A percentile compares a stretch with the other conserved stretches of the same genome.
Conservation (phyloP, 2,113 vertebrate genomes). For the Notiomystis cincta region DNA sequence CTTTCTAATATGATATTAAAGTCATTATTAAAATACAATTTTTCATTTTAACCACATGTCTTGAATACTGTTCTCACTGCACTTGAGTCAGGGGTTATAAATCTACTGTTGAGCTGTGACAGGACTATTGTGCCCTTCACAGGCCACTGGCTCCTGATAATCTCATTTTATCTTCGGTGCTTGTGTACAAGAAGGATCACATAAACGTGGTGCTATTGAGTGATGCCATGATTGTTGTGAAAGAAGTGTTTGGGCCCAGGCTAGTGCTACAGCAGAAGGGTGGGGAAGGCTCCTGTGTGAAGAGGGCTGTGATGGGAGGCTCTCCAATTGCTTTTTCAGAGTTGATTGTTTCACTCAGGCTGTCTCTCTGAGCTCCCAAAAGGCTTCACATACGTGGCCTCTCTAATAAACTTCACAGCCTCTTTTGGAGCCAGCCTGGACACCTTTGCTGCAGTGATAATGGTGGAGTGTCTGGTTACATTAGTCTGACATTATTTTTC, state of each 20-base stretch:
- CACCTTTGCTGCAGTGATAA: neutral
- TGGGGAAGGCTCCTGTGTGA: neutral
- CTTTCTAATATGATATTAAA: neutral
- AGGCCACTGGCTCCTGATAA: conserved; percentile 63
- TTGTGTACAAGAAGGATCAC: conserved; percentile 42
- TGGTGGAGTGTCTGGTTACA: neutral
- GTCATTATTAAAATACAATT: neutral
- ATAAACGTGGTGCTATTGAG: neutral
- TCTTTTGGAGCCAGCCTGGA: neutral
- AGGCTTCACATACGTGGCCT: neutral
- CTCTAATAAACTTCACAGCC: neutral
- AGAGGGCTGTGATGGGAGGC: neutral
- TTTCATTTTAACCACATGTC: neutral
- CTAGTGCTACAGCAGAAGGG: neutral
- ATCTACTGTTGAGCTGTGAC: conserved; percentile 45
- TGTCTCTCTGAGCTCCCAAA: neutral
- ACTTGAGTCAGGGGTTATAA: conserved; percentile 6
- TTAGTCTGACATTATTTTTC: neutral
- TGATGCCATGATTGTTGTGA: neutral
- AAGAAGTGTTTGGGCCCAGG: neutral
- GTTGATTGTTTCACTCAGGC: neutral
- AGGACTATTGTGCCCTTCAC: conserved; percentile 64
- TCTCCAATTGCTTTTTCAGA: accelerated
- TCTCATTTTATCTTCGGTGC: conserved; percentile 63
- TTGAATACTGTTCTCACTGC: neutral